Evolutionary conservation across 2,113 vertebrate species (phyloP).

Genomic region (Solenodon paradoxus): DNA sequence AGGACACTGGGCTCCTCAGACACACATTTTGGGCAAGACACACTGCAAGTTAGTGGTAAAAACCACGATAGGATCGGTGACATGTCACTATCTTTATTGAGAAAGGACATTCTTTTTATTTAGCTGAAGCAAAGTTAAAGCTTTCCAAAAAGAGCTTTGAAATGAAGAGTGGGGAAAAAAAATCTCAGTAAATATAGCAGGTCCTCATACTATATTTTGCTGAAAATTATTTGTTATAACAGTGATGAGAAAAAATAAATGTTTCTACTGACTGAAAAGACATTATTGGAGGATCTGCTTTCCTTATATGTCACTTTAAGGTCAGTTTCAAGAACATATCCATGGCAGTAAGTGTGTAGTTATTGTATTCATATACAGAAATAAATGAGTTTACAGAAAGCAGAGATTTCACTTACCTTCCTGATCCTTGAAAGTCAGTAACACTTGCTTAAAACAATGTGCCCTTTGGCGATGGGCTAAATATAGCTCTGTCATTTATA

Average conservation of each 20-base stretch:
- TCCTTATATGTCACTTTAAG: background rate
- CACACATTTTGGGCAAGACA: background rate
- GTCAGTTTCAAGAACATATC: background rate
- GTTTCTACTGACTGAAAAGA: background rate
- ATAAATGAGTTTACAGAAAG: background rate
- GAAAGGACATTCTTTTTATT: background rate
- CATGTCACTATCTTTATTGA: background rate
- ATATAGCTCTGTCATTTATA: background rate
- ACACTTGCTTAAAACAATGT: background rate
- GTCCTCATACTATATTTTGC: background rate
- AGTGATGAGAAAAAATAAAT: background rate
- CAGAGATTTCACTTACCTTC: background rate
- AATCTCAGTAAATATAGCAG: background rate
- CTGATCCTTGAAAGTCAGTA: background rate
- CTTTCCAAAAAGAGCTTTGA: constrained; percentile 67
- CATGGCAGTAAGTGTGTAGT: background rate
- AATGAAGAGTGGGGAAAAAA: background rate
- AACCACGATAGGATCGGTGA: background rate
- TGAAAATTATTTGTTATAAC: background rate
- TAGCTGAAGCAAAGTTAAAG: background rate
- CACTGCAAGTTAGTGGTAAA: background rate
- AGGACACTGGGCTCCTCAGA: background rate
- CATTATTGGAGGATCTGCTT: background rate
- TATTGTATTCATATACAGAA: background rate
- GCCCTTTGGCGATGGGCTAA: background rate